Evolutionary conservation across 2,113 vertebrate species (phyloP).

Genomic region (Diphyllodes magnificus): DNA sequence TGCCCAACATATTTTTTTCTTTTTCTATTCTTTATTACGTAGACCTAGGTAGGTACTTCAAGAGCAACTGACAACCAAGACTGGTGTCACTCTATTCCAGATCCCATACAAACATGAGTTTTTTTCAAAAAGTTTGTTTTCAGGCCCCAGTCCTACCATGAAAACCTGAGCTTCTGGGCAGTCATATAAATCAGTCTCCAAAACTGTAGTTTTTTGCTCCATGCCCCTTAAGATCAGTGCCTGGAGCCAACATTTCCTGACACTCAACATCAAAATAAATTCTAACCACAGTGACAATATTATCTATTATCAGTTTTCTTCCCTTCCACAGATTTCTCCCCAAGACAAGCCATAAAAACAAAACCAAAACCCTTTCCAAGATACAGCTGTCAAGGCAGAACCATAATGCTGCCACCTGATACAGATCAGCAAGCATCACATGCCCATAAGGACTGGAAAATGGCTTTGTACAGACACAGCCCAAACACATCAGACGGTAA

Average conservation of each 20-base stretch:
- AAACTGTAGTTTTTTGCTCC: not conserved
- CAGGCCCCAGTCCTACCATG: not conserved
- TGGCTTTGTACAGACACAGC: not conserved
- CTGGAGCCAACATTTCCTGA: not conserved
- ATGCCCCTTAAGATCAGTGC: not conserved
- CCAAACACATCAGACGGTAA: not conserved
- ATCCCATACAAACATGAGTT: accelerated
- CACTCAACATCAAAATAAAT: not conserved
- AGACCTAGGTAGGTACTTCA: not conserved
- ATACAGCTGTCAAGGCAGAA: not conserved
- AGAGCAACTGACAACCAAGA: not conserved
- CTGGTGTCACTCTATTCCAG: not conserved
- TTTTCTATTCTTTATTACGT: not conserved
- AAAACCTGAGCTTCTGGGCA: not conserved
- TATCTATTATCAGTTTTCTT: not conserved
- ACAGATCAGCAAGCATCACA: not conserved
- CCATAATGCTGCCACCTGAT: not conserved
- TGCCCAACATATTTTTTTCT: not conserved
- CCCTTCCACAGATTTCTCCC: not conserved
- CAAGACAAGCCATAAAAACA: not conserved
- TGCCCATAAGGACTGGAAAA: not conserved
- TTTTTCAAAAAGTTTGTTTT: not conserved
- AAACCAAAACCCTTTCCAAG: not conserved
- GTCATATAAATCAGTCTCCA: not conserved
- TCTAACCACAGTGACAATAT: not conserved